Percentiles rank a stretch among this genome's conserved stretches.
These are phyloP conservation scores for Ptilorrhoa leucosticta DNA, from an alignment of 2,113 vertebrate genomes.

Conservation along the genomic window DNA sequence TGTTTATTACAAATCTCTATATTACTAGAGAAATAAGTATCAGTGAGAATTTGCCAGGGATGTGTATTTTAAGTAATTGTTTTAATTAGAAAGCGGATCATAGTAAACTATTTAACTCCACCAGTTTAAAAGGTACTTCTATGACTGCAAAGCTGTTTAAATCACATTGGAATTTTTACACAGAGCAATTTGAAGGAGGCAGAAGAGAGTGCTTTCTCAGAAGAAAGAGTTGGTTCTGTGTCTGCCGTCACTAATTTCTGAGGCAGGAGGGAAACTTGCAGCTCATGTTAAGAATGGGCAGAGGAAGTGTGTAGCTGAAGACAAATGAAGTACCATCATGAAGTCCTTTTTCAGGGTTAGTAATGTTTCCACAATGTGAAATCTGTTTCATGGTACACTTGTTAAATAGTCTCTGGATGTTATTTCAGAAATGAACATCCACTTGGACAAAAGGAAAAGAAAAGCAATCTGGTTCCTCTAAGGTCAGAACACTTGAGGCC, in stretches of 20 bases:
- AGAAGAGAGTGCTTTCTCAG: neutral
- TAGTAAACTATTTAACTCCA: neutral
- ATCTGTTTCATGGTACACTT: neutral
- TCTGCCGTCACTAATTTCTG: neutral
- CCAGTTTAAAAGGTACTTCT: neutral
- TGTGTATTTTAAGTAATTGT: neutral
- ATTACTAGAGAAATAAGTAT: neutral
- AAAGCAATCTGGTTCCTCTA: neutral
- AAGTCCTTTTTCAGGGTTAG: neutral
- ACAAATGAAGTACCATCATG: neutral
- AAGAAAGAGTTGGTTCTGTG: neutral
- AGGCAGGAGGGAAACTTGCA: neutral
- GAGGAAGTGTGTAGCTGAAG: neutral
- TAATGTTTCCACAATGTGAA: neutral
- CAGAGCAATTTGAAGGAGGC: neutral
- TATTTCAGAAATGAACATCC: neutral
- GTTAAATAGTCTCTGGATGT: neutral
- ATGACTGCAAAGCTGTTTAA: neutral
- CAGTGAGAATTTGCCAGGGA: neutral
- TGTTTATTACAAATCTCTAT: no score
- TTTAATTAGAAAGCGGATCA: neutral
- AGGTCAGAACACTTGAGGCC: neutral
- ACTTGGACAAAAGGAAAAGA: neutral
- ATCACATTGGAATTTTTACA: neutral
- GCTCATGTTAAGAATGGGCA: neutral